phyloP scores from a whole-genome alignment of 2,113 vertebrate genomes.

The Narcine bancroftii region DNA sequence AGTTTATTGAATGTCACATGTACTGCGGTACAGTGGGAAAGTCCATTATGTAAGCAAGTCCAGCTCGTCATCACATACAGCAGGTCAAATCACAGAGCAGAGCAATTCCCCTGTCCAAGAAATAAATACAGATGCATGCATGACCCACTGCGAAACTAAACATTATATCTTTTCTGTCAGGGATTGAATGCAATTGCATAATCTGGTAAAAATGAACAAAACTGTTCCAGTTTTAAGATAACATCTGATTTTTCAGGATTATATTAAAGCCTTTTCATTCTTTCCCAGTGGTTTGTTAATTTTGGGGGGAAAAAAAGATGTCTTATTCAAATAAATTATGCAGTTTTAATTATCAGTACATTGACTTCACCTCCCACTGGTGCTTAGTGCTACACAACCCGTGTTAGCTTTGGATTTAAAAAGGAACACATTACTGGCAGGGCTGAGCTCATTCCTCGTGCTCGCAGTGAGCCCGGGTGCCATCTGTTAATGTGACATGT shows the following conservation, averaged over 20 bases:
- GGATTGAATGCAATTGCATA: background rate
- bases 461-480: background rate
- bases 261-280: background rate
- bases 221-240: background rate
- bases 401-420: conserved; percentile 9
- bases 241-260: background rate
- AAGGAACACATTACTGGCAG: background rate
- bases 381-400: background rate
- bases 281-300: background rate
- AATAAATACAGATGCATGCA: too few species aligned
- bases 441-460: background rate
- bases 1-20: too few species aligned
- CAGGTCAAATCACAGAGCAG: too few species aligned
- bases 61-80: too few species aligned
- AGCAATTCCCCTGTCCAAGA: too few species aligned
- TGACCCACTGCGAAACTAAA: too few species aligned
- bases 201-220: background rate
- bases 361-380: background rate
- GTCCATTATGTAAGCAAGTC: too few species aligned
- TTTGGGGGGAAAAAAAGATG: background rate
- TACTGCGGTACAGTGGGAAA: too few species aligned
- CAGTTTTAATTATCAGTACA: conserved; percentile 13
- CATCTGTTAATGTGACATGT: conserved; percentile 19
- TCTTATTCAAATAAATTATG: background rate
- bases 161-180: background rate